Conservation (phyloP, 1,140 invertebrate species). For the Micrasema longulum region DNA sequence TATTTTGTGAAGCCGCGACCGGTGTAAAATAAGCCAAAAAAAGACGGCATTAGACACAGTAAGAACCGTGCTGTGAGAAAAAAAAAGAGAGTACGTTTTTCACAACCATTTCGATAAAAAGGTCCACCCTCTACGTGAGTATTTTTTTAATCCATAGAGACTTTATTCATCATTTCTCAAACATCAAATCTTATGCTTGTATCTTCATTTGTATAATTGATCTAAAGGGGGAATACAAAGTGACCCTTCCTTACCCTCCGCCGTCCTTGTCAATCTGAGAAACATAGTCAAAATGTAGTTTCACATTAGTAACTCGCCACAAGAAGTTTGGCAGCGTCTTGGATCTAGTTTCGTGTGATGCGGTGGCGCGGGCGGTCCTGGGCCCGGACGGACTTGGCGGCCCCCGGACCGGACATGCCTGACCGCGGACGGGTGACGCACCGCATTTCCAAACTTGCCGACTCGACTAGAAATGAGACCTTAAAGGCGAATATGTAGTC, state of each 20-base stretch:
- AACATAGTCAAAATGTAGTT: conserved; percentile 52
- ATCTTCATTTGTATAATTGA: conserved; percentile 13
- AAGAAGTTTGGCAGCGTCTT: conserved; percentile 48
- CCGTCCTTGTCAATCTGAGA: conserved; percentile 30
- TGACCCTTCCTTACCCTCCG: neutral
- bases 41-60: too few relatives aligned
- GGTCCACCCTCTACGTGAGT: too few relatives aligned
- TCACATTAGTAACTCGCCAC: conserved; percentile 53
- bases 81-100: too few relatives aligned
- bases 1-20: too few relatives aligned
- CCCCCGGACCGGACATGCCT: neutral
- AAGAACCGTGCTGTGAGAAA: too few relatives aligned
- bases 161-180: too few relatives aligned
- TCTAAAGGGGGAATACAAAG: neutral
- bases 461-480: neutral
- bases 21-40: too few relatives aligned
- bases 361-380: conserved; percentile 41
- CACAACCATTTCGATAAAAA: too few relatives aligned
- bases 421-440: conserved; percentile 25
- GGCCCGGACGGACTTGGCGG: conserved; percentile 2
- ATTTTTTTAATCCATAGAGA: too few relatives aligned
- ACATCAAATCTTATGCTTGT: too few relatives aligned
- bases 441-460: conserved; percentile 51
- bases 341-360: conserved; percentile 52
- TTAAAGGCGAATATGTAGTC: too few relatives aligned